These are phyloP conservation scores for Aspidiotus rigidus DNA, from an alignment of 2,888 invertebrate genomes.

Conservation along the genomic window DNA sequence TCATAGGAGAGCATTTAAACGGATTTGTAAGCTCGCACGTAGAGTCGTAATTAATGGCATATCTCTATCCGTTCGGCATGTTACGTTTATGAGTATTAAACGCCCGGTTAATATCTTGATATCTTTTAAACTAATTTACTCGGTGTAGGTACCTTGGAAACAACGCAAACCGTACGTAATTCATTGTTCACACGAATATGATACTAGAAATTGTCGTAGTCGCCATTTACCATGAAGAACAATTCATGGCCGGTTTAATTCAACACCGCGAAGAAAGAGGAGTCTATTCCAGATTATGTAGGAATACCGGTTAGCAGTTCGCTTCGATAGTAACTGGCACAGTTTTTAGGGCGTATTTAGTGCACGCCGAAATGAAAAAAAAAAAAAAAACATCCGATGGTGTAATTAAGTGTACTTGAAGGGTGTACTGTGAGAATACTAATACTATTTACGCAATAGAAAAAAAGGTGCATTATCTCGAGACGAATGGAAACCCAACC, in stretches of 20 bases:
- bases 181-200: background rate
- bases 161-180: too few species aligned
- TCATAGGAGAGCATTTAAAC: slow-evolving; percentile 25
- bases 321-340: too few species aligned
- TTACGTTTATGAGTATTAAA: slow-evolving; percentile 7
- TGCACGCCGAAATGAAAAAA: too few species aligned
- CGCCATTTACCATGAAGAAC: background rate
- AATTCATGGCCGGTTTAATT: too few species aligned
- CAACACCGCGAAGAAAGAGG: too few species aligned
- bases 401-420: slow-evolving; percentile 9
- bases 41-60: slow-evolving; percentile 22
- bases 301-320: too few species aligned
- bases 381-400: background rate
- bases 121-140: slow-evolving; percentile 16
- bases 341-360: too few species aligned
- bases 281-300: too few species aligned
- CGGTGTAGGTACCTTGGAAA: background rate
- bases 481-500: background rate
- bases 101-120: slow-evolving; percentile 15
- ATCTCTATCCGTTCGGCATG: slow-evolving; percentile 20
- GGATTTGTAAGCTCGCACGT: slow-evolving; percentile 21
- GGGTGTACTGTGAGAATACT: background rate
- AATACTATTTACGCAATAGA: background rate
- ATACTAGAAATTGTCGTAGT: background rate
- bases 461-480: slow-evolving; percentile 13